Percentiles rank a stretch among this genome's conserved stretches.
These are phyloP conservation scores for Scelioninae gen. 1 DNA, from an alignment of 2,888 invertebrate species.

Conservation along the genomic window DNA sequence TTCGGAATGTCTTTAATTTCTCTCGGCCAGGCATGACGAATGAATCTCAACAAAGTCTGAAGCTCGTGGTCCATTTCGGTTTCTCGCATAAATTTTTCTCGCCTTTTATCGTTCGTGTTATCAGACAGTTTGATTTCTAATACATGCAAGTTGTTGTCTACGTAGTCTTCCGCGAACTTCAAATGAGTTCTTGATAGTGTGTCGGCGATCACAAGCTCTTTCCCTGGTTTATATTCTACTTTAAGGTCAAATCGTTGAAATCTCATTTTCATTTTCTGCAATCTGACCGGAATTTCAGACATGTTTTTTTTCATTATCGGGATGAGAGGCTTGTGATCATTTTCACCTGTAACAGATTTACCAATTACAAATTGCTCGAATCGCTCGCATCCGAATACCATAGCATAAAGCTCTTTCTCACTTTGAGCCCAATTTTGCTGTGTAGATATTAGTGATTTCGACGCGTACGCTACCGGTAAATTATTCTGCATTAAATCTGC, in stretches of 20 bases:
- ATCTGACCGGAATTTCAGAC: conserved; percentile 19
- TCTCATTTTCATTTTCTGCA: conserved; percentile 69
- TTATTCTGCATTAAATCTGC: conserved; percentile 68
- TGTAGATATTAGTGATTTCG: conserved; percentile 35
- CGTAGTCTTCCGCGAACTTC: conserved; percentile 11
- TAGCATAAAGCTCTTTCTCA: conserved; percentile 69
- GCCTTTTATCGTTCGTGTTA: conserved; percentile 49
- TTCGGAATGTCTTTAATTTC: conserved; percentile 63
- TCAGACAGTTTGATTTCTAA: conserved; percentile 45
- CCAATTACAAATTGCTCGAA: conserved; percentile 71
- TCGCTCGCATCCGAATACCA: conserved; percentile 67
- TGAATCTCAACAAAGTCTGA: conserved; percentile 41
- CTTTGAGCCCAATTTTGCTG: conserved; percentile 66
- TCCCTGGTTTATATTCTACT: conserved; percentile 67
- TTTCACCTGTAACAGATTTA: conserved; percentile 67
- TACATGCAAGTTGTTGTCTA: conserved; percentile 53
- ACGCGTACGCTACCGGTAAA: conserved; percentile 66
- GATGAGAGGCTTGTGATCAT: conserved; percentile 74
- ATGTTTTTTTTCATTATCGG: conserved; percentile 48
- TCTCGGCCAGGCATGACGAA: conserved; percentile 51
- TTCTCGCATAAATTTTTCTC: conserved; percentile 47
- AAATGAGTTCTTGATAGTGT: conserved; percentile 63
- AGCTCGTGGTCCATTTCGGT: conserved; percentile 64
- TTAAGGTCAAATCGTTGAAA: conserved; percentile 67
- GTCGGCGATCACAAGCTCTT: conserved; percentile 69